These are phyloP conservation scores for Opisthograptis luteolata DNA, from an alignment of 2,888 invertebrate species.

Conservation along the genomic window DNA sequence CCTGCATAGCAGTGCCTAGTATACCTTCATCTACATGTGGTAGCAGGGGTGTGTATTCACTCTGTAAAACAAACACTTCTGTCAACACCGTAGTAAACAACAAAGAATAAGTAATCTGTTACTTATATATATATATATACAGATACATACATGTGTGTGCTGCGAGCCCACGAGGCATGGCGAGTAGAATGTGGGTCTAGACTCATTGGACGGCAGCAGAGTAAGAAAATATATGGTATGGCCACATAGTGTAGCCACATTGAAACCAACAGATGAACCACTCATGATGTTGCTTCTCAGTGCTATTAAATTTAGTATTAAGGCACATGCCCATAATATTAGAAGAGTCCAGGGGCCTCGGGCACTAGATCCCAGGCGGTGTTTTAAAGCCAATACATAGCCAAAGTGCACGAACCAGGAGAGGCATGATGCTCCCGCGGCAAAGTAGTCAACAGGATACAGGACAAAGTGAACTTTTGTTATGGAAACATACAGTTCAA, in stretches of 20 bases:
- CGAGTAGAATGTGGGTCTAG: constrained; percentile 77
- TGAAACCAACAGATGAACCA: constrained; percentile 82
- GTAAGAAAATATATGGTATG: constrained; percentile 89
- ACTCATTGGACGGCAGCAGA: constrained; percentile 86
- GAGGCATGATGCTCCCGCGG: constrained; percentile 88
- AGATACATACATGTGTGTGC: constrained; percentile 77
- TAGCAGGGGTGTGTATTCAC: constrained; percentile 86
- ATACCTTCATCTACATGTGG: constrained; percentile 88
- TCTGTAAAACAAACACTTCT: constrained; percentile 60
- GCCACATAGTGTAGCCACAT: constrained; percentile 85
- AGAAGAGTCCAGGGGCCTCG: constrained; percentile 89
- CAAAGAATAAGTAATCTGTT: constrained; percentile 5
- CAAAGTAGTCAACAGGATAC: constrained; percentile 88
- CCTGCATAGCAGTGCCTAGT: constrained; percentile 93
- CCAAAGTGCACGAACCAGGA: constrained; percentile 93
- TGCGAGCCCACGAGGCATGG: constrained; percentile 78
- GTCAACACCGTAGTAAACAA: background rate
- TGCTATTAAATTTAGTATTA: constrained; percentile 87
- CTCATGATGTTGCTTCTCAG: constrained; percentile 86
- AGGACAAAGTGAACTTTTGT: constrained; percentile 75
- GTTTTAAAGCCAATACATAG: constrained; percentile 88
- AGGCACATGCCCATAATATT: constrained; percentile 87
- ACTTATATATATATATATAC: constrained; percentile 1
- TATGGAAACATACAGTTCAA: constrained; percentile 87
- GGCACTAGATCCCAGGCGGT: constrained; percentile 86